phyloP scores from a whole-genome alignment of 1,140 invertebrate genomes.

The Brachionus sp. region DNA sequence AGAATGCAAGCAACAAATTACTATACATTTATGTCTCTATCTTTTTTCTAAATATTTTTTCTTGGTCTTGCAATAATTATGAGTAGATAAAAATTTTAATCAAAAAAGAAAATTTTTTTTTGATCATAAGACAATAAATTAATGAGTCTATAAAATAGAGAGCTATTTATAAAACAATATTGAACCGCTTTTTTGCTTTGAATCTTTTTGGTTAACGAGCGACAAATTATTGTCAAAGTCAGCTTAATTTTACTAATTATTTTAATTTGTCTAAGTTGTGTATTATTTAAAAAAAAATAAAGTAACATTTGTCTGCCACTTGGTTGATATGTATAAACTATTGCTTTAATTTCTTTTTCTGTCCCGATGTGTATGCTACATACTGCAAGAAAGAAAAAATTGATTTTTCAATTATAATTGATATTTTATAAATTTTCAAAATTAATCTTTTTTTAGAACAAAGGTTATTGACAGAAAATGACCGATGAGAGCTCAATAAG shows the following conservation, averaged over 20 bases:
- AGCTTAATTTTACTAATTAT: conserved; percentile 5
- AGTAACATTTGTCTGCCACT: conserved; percentile 1
- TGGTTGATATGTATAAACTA: background rate
- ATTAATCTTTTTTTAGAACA: background rate
- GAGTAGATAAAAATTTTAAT: background rate
- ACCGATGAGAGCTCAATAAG: conserved; percentile 37
- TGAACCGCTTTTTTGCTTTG: background rate
- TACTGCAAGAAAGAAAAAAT: background rate
- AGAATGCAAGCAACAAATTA: background rate
- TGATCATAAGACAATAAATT: background rate
- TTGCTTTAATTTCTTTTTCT: background rate
- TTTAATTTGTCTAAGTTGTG: background rate
- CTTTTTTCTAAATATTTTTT: background rate
- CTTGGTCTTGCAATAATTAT: background rate
- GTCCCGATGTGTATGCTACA: background rate
- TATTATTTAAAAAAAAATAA: background rate
- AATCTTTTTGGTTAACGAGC: background rate
- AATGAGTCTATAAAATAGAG: background rate
- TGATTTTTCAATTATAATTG: background rate
- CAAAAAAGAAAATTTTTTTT: background rate
- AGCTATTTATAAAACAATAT: background rate
- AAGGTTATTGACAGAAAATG: conserved; percentile 26
- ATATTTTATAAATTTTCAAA: background rate
- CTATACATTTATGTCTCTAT: background rate
- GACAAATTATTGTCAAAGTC: background rate